These are phyloP conservation scores for Tinamus guttatus DNA, from an alignment of 2,113 vertebrate species.

Conservation along the genomic window DNA sequence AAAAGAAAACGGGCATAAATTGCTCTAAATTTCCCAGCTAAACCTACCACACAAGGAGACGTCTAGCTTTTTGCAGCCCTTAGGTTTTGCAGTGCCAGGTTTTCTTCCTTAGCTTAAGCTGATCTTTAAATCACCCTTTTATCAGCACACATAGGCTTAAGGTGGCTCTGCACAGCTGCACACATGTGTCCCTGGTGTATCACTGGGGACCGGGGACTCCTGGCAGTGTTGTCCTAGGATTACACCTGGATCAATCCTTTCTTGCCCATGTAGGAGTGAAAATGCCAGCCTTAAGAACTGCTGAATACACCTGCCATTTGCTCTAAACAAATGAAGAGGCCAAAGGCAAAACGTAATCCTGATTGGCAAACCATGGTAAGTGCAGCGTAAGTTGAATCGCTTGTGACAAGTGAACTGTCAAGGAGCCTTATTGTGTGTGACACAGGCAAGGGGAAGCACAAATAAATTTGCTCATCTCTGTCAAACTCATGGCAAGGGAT, in stretches of 20 bases:
- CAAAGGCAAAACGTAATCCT: not conserved
- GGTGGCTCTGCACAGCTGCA: not conserved
- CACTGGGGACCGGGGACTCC: not conserved
- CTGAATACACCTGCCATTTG: not conserved
- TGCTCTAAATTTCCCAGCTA: not conserved
- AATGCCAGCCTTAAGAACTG: not conserved
- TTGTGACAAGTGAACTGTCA: slow-evolving; percentile 4
- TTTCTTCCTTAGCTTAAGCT: not conserved
- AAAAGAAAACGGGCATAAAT: not conserved
- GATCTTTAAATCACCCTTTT: accelerated
- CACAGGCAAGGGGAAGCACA: not conserved
- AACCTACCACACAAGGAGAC: not conserved
- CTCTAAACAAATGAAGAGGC: not conserved
- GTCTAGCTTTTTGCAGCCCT: not conserved
- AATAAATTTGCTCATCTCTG: slow-evolving; percentile 8
- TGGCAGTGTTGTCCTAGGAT: not conserved
- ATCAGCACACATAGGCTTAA: not conserved
- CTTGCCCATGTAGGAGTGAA: not conserved
- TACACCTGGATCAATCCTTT: not conserved
- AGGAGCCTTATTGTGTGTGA: not conserved
- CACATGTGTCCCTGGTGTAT: not conserved
- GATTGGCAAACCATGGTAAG: not conserved
- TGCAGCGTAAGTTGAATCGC: not conserved
- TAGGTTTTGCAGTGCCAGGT: not conserved
- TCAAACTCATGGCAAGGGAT: not conserved